Conservation (phyloP, 2,113 vertebrate genomes). For the Tupaia chinensis region DNA sequence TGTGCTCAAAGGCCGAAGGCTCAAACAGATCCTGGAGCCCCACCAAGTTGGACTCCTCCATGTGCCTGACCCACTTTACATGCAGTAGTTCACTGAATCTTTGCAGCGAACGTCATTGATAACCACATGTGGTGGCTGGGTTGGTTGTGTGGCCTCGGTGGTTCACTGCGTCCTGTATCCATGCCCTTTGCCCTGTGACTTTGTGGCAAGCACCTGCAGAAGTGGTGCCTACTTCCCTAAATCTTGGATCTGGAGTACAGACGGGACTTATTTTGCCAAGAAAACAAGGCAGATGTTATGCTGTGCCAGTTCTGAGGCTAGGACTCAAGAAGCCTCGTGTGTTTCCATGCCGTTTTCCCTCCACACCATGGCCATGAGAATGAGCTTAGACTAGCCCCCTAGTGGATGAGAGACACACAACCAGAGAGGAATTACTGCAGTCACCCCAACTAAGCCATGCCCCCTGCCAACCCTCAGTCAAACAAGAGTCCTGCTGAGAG, state of each 20-base stretch:
- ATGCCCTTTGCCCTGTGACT: not conserved
- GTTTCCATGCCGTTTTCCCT: not conserved
- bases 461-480: not conserved
- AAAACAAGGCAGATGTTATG: not conserved
- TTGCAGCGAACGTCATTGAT: not conserved
- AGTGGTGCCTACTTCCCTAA: not conserved
- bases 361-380: not conserved
- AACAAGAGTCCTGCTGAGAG: not conserved
- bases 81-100: not conserved
- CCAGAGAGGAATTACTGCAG: not conserved
- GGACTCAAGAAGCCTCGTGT: not conserved
- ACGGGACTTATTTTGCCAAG: not conserved
- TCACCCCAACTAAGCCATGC: fast-evolving
- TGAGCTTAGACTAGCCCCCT: not conserved
- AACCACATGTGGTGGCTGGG: no score
- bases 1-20: no score
- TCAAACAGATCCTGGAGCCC: no score
- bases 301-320: not conserved
- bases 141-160: not conserved
- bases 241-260: not conserved
- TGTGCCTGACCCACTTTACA: not conserved
- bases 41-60: no score
- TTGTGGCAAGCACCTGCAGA: not conserved
- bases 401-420: no score
- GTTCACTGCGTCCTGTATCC: not conserved